Conservation (phyloP, 1,140 invertebrate species). For the Apis cerana region DNA sequence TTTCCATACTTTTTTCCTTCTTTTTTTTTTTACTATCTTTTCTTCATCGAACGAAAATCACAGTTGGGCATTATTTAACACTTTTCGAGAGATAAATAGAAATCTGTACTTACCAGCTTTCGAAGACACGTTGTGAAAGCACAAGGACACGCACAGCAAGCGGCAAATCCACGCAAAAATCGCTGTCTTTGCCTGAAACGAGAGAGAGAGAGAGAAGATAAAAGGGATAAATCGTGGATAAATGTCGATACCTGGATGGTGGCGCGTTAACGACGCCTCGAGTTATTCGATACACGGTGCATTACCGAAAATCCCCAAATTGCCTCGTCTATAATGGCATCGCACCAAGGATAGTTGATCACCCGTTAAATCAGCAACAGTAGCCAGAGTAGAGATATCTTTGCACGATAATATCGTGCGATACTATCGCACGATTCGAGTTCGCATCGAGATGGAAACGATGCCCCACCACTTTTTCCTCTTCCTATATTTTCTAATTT, state of each 20-base stretch:
- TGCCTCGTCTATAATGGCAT: background rate
- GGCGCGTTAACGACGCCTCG: background rate
- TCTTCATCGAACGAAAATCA: no score
- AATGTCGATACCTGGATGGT: no score
- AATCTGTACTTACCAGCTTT: slow-evolving; percentile 71
- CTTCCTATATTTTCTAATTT: no score
- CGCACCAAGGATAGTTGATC: background rate
- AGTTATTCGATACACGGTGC: background rate
- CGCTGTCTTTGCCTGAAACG: slow-evolving; percentile 71
- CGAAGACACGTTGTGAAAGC: slow-evolving; percentile 63
- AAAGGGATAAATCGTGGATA: background rate
- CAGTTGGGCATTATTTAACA: no score
- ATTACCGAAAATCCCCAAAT: background rate
- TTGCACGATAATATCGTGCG: background rate
- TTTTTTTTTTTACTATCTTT: no score
- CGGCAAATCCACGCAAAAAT: slow-evolving; percentile 65
- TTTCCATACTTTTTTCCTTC: no score
- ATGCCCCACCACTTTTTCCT: no score
- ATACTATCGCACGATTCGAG: background rate
- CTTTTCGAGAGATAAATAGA: background rate
- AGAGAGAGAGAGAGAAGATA: slow-evolving; percentile 9
- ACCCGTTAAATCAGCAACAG: background rate
- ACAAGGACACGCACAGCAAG: slow-evolving; percentile 67
- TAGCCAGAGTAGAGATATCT: background rate
- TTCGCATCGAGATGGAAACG: no score